Conservation (phyloP, 2,113 vertebrate genomes). For the Clinocottus analis region DNA sequence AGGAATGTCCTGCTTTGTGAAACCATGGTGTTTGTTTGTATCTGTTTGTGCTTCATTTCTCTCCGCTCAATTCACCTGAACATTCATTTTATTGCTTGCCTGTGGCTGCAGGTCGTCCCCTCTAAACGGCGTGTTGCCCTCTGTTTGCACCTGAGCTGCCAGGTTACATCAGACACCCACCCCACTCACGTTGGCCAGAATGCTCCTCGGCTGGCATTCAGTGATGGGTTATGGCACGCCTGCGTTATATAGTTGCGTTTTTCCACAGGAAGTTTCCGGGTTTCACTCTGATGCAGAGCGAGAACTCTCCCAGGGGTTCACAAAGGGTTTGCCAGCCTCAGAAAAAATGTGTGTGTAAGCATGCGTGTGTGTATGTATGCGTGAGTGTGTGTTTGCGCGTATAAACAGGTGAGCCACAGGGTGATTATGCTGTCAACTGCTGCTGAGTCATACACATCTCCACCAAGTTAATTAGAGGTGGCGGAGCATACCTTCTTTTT, state of each 20-base stretch:
- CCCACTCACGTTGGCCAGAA: constrained; percentile 46
- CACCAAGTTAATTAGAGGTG: constrained; percentile 78
- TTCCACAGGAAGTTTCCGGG: constrained; percentile 39
- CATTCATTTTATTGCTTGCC: constrained; percentile 49
- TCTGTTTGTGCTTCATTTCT: constrained; percentile 39
- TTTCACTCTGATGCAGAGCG: constrained; percentile 58
- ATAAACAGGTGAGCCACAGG: constrained; percentile 73
- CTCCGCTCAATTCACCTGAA: constrained; percentile 50
- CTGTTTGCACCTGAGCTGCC: constrained; percentile 72
- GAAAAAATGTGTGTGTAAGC: constrained; percentile 5
- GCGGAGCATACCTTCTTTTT: constrained; percentile 66
- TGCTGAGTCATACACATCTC: constrained; percentile 76
- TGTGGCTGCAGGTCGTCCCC: constrained; percentile 60
- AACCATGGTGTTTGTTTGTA: constrained; percentile 51
- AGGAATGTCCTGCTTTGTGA: constrained; percentile 11
- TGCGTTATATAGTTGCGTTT: constrained; percentile 61
- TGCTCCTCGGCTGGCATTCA: constrained; percentile 40
- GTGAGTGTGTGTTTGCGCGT: constrained; percentile 47
- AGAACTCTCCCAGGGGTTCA: constrained; percentile 70
- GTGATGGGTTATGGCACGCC: constrained; percentile 60
- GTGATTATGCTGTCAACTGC: constrained; percentile 80
- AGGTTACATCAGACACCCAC: constrained; percentile 69
- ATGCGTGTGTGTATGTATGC: constrained; percentile 24
- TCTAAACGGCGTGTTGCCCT: constrained; percentile 59
- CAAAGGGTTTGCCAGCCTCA: constrained; percentile 54